Evolutionary conservation across 1,140 invertebrate species (phyloP), one percentile per base, ranked within the genome.

Genomic region (Chrysomallon squamiferum): DNA sequence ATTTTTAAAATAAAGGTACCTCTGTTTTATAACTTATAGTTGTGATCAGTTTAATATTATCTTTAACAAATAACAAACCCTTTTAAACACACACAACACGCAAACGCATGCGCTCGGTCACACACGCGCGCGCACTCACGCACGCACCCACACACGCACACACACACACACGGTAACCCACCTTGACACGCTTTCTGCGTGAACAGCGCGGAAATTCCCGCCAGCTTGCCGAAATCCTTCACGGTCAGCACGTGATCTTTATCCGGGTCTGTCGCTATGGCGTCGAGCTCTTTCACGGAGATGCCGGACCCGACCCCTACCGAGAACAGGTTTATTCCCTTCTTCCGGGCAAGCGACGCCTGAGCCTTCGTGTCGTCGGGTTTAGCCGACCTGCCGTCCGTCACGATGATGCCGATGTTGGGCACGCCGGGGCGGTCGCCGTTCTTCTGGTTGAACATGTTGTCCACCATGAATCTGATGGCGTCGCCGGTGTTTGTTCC

Each of bases 321-420:
- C 32, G 73, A 64, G 38, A 80, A 78, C 38, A 83, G 50, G 9
- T 58, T 77, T n/a, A 80, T 77, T 13, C 79, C 76, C 18, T 61
- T 62, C 4, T 71, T 47, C 43, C 71, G 59, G 7, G 77, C 77
- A 15, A 50, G 54, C 11, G 66, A 25, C 2, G 78, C 76, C 35
- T 75, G 65, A 4, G 59, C 57, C 29, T 64, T 47, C 0, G 80
- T 79, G 11, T 69, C 18, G 11, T 62, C 64, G 9, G 71, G 59
- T 52, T 68, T 72, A 32, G 67, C 68, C 7, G 78, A 77, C 25
- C 68, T 69, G 29, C 80, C 78, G 60, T 80, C 80, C 0, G 76
- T 79, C 11, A 82, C 67, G 32, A 80, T 68, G 60, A 82, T 67
- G 6, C 54, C 80, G 43, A 80, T 78, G 41, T 80, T 78, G 27